phyloP scores from a whole-genome alignment of 2,888 invertebrate genomes.

The Himalopsyche tibetana region DNA sequence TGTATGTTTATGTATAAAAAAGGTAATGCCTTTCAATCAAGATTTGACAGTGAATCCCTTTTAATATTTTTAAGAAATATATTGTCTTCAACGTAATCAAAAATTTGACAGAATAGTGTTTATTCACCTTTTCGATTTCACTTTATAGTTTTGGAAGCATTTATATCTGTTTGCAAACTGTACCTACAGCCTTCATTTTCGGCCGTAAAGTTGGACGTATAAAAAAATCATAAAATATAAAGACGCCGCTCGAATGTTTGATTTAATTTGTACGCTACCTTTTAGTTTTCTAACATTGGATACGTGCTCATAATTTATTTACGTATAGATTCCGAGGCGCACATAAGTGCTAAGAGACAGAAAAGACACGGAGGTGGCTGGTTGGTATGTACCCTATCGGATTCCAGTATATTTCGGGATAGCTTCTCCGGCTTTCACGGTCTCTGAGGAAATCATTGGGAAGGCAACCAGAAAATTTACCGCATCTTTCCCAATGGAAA shows the following conservation, averaged over 20 bases:
- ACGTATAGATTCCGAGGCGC: conserved; percentile 59
- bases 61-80: no score
- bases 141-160: no score
- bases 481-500: conserved; percentile 69
- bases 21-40: no score
- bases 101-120: no score
- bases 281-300: conserved; percentile 57
- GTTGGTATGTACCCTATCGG: conserved; percentile 71
- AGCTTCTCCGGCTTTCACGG: conserved; percentile 71
- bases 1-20: no score
- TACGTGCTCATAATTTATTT: conserved; percentile 63
- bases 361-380: conserved; percentile 61
- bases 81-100: no score
- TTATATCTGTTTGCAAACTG: not conserved
- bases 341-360: conserved; percentile 65
- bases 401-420: conserved; percentile 75
- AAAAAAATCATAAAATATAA: conserved; percentile 45
- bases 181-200: not conserved
- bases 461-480: conserved; percentile 84
- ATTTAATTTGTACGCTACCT: conserved; percentile 60
- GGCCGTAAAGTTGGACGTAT: not conserved
- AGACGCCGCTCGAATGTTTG: conserved; percentile 54
- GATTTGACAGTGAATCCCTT: no score
- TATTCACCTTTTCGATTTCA: no score
- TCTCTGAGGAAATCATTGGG: conserved; percentile 88